Conservation (phyloP, 2,113 vertebrate species). For the Eulemur macaco region DNA sequence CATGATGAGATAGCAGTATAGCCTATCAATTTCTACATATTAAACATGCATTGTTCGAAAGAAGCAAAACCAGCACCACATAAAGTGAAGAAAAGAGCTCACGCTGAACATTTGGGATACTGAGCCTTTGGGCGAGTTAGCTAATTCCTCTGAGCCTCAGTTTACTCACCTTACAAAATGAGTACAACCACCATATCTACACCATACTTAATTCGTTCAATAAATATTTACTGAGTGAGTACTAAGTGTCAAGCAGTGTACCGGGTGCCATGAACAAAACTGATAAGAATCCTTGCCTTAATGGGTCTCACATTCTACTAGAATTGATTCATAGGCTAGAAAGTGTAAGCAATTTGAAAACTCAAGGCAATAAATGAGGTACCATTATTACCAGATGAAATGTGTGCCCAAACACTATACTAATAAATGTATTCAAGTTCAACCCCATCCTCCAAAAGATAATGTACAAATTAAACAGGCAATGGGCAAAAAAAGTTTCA, state of each 20-base stretch:
- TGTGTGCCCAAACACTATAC: background rate
- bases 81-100: background rate
- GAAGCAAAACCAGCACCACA: background rate
- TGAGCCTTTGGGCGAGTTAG: background rate
- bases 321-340: background rate
- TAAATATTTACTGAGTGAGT: background rate
- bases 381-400: background rate
- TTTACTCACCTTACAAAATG: slow-evolving; percentile 27
- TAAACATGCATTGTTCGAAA: background rate
- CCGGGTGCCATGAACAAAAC: background rate
- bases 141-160: background rate
- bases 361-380: background rate
- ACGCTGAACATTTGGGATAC: background rate
- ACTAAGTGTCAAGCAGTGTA: background rate
- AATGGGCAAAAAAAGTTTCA: background rate
- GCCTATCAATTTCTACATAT: background rate
- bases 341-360: background rate
- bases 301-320: background rate
- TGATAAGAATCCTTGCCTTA: background rate
- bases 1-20: background rate
- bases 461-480: background rate
- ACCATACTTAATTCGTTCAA: background rate
- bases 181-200: background rate
- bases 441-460: background rate
- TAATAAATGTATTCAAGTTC: background rate